These are phyloP conservation scores for Conus ventricosus DNA, from an alignment of 1,140 invertebrate species.

Conservation along the genomic window DNA sequence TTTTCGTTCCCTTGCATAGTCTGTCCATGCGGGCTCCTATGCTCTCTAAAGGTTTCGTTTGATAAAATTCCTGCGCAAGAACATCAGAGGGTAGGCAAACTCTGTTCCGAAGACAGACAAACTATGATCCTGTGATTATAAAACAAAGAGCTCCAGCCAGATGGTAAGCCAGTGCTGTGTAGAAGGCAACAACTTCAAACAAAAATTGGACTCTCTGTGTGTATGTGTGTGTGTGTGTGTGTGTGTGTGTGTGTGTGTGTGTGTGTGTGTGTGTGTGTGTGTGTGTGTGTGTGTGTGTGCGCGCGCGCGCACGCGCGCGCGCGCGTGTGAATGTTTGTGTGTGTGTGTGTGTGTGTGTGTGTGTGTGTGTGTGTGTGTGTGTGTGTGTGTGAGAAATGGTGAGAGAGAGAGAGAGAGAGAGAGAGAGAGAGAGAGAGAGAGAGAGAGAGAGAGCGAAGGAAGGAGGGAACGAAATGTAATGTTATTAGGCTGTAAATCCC, in stretches of 20 bases:
- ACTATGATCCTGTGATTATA: too few relatives aligned
- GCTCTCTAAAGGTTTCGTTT: neutral
- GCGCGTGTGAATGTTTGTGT: too few relatives aligned
- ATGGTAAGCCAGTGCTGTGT: too few relatives aligned
- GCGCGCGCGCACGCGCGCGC: too few relatives aligned
- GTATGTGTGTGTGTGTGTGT: neutral
- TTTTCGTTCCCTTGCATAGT: neutral
- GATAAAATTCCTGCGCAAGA: neutral
- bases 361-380: neutral
- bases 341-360: neutral
- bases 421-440: slow-evolving; percentile 16
- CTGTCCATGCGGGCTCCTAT: neutral
- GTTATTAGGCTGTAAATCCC: too few relatives aligned
- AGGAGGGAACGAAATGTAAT: too few relatives aligned
- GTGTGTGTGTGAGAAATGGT: too few relatives aligned
- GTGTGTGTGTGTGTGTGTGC: neutral
- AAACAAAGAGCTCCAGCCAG: too few relatives aligned
- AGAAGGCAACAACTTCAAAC: too few relatives aligned
- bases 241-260: too few relatives aligned
- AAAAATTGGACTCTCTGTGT: neutral
- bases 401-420: neutral
- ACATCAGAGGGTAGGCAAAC: neutral
- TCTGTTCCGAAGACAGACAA: too few relatives aligned
- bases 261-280: neutral
- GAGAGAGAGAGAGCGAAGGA: neutral